Percentiles rank a stretch among this genome's conserved stretches.
These are phyloP conservation scores for Paradoxurus hermaphroditus DNA, from an alignment of 2,113 vertebrate genomes.

Conservation along the genomic window DNA sequence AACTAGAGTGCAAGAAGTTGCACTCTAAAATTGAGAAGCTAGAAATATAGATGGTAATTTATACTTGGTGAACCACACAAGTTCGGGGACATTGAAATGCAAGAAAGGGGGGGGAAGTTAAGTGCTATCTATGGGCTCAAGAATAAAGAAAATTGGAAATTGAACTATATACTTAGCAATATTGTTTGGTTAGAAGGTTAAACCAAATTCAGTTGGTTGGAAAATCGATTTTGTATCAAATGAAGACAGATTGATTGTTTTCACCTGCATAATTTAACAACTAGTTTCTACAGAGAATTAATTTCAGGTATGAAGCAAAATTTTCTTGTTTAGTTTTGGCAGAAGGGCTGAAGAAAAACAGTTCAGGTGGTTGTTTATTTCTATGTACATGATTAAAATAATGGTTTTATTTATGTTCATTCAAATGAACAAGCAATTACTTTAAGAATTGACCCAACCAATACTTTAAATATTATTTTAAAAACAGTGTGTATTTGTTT, in stretches of 20 bases:
- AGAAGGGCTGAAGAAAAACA: not conserved
- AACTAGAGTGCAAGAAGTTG: not conserved
- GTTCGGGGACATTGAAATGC: not conserved
- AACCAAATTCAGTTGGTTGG: not conserved
- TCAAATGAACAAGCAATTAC: not conserved
- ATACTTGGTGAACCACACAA: not conserved
- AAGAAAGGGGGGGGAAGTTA: not conserved
- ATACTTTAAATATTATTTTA: not conserved
- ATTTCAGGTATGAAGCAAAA: not conserved
- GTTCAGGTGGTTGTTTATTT: not conserved
- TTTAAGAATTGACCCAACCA: not conserved
- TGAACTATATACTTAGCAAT: not conserved
- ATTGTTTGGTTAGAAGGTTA: not conserved
- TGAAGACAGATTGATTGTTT: not conserved
- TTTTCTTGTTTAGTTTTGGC: not conserved
- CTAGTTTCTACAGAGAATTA: not conserved
- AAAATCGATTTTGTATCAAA: not conserved
- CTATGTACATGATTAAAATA: not conserved
- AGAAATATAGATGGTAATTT: not conserved
- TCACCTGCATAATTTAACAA: not conserved
- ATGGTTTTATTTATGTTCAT: not conserved
- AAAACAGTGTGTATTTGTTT: not conserved
- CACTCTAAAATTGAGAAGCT: not conserved
- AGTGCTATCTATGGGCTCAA: rapidly evolving
- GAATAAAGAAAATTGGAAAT: not conserved